Evolutionary conservation across 2,113 vertebrate genomes (phyloP).

Genomic region (Hippolais icterina): DNA sequence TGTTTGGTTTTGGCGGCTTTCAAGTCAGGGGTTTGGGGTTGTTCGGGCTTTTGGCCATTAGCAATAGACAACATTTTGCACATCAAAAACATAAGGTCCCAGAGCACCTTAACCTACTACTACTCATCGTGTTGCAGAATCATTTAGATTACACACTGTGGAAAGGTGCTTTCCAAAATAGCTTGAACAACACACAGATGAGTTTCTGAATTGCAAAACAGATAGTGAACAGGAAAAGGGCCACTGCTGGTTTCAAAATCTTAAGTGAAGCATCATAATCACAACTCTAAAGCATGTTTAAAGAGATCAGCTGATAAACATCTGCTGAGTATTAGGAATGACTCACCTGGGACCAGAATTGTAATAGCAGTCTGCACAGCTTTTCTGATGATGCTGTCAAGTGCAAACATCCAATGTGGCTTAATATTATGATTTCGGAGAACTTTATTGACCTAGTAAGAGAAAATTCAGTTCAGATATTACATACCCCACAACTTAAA

Average conservation of each 20-base stretch:
- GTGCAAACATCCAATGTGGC: conserved; percentile 98
- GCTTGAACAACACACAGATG: background rate
- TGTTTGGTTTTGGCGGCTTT: background rate
- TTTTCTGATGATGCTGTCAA: conserved; percentile 97
- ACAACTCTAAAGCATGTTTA: background rate
- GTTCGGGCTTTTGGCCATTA: background rate
- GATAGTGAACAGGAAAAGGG: background rate
- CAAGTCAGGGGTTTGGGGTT: background rate
- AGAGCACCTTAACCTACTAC: background rate
- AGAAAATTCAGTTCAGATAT: conserved; percentile 5
- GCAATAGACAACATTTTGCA: background rate
- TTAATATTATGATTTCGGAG: conserved; percentile 98
- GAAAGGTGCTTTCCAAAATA: background rate
- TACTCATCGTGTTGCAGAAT: background rate
- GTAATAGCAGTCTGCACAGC: conserved; percentile 97
- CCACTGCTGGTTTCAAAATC: background rate
- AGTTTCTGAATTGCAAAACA: background rate
- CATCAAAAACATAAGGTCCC: background rate
- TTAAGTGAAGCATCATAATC: background rate
- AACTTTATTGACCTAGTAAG: conserved; percentile 93
- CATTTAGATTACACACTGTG: background rate
- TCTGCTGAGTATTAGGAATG: background rate
- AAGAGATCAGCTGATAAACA: background rate
- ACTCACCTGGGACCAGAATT: conserved; percentile 94
- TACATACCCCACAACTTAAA: background rate